A percentile compares a stretch with the other conserved stretches of the same genome.
phyloP scores from a whole-genome alignment of 37 sponge, comb jelly and placozoan genomes.

The Ianthella basta region DNA sequence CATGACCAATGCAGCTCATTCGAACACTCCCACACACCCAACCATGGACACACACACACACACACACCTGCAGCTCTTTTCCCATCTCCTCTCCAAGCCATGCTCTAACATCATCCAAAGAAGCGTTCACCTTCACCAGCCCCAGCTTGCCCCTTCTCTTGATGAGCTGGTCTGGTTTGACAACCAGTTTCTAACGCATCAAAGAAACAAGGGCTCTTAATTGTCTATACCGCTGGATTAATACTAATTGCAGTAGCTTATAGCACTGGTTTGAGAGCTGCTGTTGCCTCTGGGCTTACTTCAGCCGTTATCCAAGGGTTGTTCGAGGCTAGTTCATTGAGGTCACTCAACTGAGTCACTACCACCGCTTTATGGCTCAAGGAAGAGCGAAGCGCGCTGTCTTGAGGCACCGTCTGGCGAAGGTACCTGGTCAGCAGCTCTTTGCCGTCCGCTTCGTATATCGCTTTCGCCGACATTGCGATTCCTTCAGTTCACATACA shows the following conservation, averaged over 20 bases:
- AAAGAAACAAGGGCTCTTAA: neutral
- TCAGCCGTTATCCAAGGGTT: slow-evolving; percentile 64
- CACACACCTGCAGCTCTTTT: slow-evolving; percentile 43
- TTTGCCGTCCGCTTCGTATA: slow-evolving; percentile 87
- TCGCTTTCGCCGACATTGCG: slow-evolving; percentile 82
- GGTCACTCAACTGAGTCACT: slow-evolving; percentile 38
- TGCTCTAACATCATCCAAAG: slow-evolving; percentile 52
- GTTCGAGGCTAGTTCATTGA: slow-evolving; percentile 28
- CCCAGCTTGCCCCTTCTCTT: slow-evolving; percentile 96
- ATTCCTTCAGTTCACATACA: neutral
- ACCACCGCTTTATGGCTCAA: slow-evolving; percentile 32
- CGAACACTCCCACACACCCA: too few relatives aligned
- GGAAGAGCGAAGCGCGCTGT: neutral
- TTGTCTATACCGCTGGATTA: neutral
- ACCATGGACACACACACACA: too few relatives aligned
- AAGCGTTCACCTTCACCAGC: slow-evolving; percentile 81
- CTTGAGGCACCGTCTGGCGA: neutral
- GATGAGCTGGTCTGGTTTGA: slow-evolving; percentile 93
- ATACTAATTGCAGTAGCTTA: neutral
- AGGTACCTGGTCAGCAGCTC: slow-evolving; percentile 58
- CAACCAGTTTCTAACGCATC: slow-evolving; percentile 73
- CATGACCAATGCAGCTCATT: neutral
- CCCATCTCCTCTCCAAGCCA: slow-evolving; percentile 81
- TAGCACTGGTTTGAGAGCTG: neutral
- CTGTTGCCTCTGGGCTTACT: slow-evolving; percentile 37